Evolutionary conservation across 2,888 invertebrate genomes (phyloP), one percentile per base, ranked within the genome.

Genomic region (Euzophera pinguis): DNA sequence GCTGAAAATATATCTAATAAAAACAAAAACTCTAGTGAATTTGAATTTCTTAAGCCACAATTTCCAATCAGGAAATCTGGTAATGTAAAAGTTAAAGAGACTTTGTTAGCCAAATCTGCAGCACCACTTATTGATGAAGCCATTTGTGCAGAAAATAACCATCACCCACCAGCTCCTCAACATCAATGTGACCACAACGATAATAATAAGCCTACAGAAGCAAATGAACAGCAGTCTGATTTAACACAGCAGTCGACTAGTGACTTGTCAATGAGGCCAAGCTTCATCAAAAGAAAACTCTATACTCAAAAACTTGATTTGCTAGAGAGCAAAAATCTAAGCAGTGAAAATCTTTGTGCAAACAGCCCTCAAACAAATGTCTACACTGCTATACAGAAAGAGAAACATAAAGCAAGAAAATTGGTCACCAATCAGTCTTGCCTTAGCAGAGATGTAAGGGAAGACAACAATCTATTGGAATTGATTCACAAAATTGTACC

Each of bases 401-500:
- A 86, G 51, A 86, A 78, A 63, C 76, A 76, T 56, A 88, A 79
- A 71, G 65, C 82, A 2, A 77, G 87, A 51, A 89, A 84, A 62
- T 56, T 86, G 34, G 78, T 77, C 0, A 71, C 80, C 49, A 76
- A 77, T 49, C 83, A 84, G 56, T 84, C 81, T 3, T 84, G 81
- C 61, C 57, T 89, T 5, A 84, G 71, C 55, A 73, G 82, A 57
- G 85, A 85, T 57, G 62, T 86, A 10, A 54, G 62, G 16, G 82
- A 85, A 50, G 77, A 80, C 38, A 78, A 66, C 47, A 80, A 81
- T 71, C 65, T 83, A 10, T 61, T 84, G 55, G 81, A 87, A 62
- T 78, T 88, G 57, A 84, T 90, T 48, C 80, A 85, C 37, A 87
- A 86, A 66, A 83, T 90, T 62, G 84, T 90, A 8, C 84, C 87